These are phyloP conservation scores for Venturia canescens DNA, from an alignment of 1,140 invertebrate genomes.

Conservation along the genomic window DNA sequence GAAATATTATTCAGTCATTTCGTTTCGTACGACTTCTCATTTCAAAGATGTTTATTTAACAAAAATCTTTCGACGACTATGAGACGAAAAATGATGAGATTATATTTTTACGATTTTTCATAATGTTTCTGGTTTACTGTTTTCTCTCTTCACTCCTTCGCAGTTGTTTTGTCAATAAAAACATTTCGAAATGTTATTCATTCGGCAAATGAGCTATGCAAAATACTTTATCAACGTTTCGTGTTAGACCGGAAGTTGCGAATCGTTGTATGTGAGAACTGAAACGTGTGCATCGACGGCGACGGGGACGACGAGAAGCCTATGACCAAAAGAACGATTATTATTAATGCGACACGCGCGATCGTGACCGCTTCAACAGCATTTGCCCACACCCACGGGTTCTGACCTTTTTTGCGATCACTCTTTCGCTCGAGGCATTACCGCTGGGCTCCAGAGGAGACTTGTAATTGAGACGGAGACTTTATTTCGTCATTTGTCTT, in stretches of 20 bases:
- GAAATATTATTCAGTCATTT: not conserved
- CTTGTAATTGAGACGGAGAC: conserved; percentile 10
- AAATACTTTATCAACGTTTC: not conserved
- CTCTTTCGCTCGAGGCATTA: not conserved
- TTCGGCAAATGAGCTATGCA: not conserved
- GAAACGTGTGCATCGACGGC: not conserved
- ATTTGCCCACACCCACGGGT: conserved; percentile 5
- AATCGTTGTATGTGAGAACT: not conserved
- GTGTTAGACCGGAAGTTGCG: not conserved
- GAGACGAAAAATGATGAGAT: no score
- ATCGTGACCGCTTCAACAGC: conserved; percentile 9
- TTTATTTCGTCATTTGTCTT: not conserved
- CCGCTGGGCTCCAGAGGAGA: conserved; percentile 1
- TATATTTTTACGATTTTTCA: no score
- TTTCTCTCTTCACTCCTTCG: not conserved
- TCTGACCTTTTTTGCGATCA: conserved; percentile 14
- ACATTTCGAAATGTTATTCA: not conserved
- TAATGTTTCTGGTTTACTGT: not conserved
- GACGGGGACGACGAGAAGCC: not conserved
- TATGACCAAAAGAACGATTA: conserved; percentile 14
- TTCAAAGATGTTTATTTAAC: no score
- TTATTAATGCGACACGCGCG: conserved; percentile 3
- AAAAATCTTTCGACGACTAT: no score
- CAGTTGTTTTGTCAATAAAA: not conserved
- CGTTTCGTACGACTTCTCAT: no score